Evolutionary conservation across 1,140 invertebrate genomes (phyloP).

Genomic region (Drosophila subpulchrella): DNA sequence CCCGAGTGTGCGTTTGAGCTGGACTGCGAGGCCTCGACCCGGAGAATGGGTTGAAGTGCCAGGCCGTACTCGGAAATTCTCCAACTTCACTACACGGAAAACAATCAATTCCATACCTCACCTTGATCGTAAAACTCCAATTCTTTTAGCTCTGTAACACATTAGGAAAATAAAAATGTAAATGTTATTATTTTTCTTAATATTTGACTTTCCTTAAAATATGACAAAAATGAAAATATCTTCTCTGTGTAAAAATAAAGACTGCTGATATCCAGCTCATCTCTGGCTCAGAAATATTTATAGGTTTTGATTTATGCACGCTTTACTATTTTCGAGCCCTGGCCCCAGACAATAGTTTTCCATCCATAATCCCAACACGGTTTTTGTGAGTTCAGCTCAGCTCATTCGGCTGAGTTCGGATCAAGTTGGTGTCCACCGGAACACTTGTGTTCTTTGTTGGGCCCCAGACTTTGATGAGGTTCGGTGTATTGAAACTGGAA

Average conservation of each 20-base stretch:
- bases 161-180: too few relatives aligned
- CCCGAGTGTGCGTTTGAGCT: conserved; percentile 14
- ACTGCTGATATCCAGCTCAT: conserved; percentile 34
- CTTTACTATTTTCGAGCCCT: conserved; percentile 49
- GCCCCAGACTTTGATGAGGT: conserved; percentile 31
- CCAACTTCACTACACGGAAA: conserved; percentile 20
- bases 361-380: conserved; percentile 40
- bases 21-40: conserved; percentile 50
- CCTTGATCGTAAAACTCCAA: too few relatives aligned
- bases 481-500: conserved; percentile 57
- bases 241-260: not conserved
- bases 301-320: conserved; percentile 72
- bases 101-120: not conserved
- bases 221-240: not conserved
- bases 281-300: conserved; percentile 57
- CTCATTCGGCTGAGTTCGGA: conserved; percentile 11
- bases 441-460: conserved; percentile 65
- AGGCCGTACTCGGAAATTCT: conserved; percentile 51
- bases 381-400: conserved; percentile 35
- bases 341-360: conserved; percentile 69
- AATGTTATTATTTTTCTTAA: too few relatives aligned
- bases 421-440: conserved; percentile 49
- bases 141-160: too few relatives aligned
- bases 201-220: not conserved
- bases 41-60: conserved; percentile 54